Conservation (phyloP, 2,888 invertebrate species). For the Trilocha varians region DNA sequence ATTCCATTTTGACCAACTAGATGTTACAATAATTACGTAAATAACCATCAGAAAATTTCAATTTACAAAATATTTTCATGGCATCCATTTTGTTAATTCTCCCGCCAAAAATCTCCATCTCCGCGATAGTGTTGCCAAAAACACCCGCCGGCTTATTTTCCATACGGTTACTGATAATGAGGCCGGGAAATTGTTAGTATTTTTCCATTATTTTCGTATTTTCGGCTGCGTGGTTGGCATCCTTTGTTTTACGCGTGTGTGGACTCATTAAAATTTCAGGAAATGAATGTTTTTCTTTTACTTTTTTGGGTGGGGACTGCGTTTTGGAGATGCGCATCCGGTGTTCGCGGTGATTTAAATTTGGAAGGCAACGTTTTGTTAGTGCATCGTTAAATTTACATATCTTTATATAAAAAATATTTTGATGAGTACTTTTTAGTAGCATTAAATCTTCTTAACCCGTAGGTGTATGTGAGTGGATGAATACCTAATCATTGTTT, state of each 20-base stretch:
- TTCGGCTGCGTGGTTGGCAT: slow-evolving; percentile 39
- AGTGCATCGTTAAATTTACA: too few relatives aligned
- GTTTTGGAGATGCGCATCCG: slow-evolving; percentile 8
- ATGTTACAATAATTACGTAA: too few relatives aligned
- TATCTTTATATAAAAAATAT: too few relatives aligned
- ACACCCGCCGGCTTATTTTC: slow-evolving; percentile 20
- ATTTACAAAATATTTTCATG: too few relatives aligned
- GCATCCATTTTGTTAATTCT: too few relatives aligned
- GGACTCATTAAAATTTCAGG: slow-evolving; percentile 61
- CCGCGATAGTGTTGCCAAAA: slow-evolving; percentile 17
- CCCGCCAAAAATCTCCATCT: background rate
- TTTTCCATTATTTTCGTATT: slow-evolving; percentile 44
- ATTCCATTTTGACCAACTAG: too few relatives aligned
- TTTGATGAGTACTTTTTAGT: too few relatives aligned
- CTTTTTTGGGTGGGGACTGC: slow-evolving; percentile 11
- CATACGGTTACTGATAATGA: slow-evolving; percentile 38
- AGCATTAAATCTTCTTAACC: too few relatives aligned
- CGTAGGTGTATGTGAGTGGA: too few relatives aligned
- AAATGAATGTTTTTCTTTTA: slow-evolving; percentile 43
- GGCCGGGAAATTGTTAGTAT: slow-evolving; percentile 58
- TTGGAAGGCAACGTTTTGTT: background rate
- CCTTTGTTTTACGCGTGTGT: slow-evolving; percentile 58
- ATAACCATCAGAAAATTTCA: too few relatives aligned
- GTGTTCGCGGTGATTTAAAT: background rate
- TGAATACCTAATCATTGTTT: too few relatives aligned